Evolutionary conservation across 2,113 vertebrate species (phyloP).

Genomic region (Grammomys surdaster): DNA sequence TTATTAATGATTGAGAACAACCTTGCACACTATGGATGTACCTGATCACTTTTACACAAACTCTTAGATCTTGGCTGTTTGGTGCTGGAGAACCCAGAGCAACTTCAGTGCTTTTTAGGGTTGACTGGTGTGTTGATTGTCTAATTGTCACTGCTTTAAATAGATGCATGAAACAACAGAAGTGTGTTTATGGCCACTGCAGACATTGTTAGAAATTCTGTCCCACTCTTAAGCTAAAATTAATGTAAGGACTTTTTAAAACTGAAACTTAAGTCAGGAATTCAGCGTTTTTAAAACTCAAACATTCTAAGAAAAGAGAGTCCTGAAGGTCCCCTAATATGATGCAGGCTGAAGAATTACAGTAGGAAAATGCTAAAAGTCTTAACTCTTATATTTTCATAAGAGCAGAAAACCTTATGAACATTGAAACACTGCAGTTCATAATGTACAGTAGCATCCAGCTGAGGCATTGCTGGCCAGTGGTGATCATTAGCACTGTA

Average conservation of each 20-base stretch:
- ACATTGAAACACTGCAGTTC: neutral
- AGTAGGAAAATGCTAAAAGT: neutral
- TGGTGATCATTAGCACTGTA: fast-evolving
- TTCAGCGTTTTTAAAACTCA: neutral
- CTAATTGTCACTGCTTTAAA: too few species aligned
- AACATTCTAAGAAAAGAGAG: neutral
- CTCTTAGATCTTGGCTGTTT: too few species aligned
- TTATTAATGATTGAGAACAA: neutral
- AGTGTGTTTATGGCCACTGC: neutral
- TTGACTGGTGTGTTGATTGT: too few species aligned
- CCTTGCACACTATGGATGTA: too few species aligned
- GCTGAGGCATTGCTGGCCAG: neutral
- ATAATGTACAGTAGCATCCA: too few species aligned
- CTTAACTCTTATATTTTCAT: neutral
- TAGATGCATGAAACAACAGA: too few species aligned
- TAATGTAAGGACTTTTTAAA: neutral
- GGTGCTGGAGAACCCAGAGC: too few species aligned
- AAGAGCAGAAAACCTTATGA: neutral
- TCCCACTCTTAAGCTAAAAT: neutral
- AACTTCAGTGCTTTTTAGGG: too few species aligned
- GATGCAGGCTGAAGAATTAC: neutral
- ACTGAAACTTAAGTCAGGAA: neutral
- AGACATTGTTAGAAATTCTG: too few species aligned
- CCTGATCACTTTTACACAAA: too few species aligned
- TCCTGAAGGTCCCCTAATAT: neutral